Evolutionary conservation across 2,113 vertebrate genomes (phyloP).

Genomic region (Caracal caracal): DNA sequence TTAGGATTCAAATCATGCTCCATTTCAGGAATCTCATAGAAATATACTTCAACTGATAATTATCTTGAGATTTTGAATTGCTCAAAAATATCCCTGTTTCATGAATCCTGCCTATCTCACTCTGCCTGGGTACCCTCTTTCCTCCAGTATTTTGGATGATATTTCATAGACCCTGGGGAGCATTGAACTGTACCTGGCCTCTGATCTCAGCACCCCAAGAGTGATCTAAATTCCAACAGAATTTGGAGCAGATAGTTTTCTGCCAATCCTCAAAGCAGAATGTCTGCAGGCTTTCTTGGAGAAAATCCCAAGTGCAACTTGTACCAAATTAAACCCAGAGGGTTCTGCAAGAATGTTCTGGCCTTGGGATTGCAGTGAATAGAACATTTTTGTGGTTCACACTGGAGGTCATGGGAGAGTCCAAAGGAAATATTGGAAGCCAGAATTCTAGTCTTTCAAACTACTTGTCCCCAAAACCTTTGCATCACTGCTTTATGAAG

Average conservation of each 20-base stretch:
- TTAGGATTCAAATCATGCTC: not conserved
- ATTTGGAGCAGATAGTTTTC: conserved; percentile 14
- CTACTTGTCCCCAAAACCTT: not conserved
- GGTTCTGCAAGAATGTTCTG: conserved; percentile 43
- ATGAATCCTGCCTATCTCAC: not conserved
- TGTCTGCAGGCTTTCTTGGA: conserved; percentile 15
- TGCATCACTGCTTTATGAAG: not conserved
- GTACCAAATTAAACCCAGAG: conserved; percentile 56
- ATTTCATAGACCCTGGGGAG: not conserved
- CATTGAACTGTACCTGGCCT: not conserved
- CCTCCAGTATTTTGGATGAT: not conserved
- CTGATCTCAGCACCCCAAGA: not conserved
- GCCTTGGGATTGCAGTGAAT: conserved; percentile 16
- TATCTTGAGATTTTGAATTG: not conserved
- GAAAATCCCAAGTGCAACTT: conserved; percentile 51
- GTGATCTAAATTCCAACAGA: not conserved
- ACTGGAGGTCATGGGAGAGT: conserved; percentile 65
- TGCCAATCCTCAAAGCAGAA: not conserved
- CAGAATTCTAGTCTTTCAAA: not conserved
- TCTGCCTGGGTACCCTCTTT: not conserved
- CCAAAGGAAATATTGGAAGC: conserved; percentile 15
- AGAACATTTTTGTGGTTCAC: conserved; percentile 50
- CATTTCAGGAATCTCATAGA: not conserved
- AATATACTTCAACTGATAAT: not conserved
- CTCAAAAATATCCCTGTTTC: not conserved